Base-by-base conservation (phyloP, 2,797 vertebrate genomes). In the Orientallactaga sibirica region DNA sequence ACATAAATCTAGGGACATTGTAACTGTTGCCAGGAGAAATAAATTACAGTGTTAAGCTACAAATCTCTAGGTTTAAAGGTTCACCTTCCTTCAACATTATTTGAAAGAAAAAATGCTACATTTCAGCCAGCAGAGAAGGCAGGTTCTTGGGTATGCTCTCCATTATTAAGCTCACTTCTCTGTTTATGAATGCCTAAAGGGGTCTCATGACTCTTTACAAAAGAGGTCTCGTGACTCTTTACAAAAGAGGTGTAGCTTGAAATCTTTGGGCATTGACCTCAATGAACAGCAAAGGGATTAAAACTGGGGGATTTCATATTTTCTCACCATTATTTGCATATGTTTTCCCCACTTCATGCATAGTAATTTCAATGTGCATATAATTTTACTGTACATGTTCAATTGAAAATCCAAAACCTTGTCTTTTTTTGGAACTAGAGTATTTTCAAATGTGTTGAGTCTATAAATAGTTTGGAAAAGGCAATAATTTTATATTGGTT, bases 1-100 rank as follows among this genome's bases (percentile, higher is more conserved):
- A 71, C 67, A 92, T 90, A 92, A 95, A 78, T 90, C 94, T 93
- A 91, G 80, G 48, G 94, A 73, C 55, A 80, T 41, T 91, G 77
- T 83, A 80, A 79, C 37, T 85, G 25, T 93, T 96, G 73, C 92
- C 91, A 93, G 64, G 85, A 97, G 73, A 97, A 96, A 96, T 82
- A 96, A 97, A 97, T 95, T 97, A 94, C 64, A 92, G 55, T 86
- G 82, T 80, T 96, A 96, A 96, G 84, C 75, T 78, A 80, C 55
- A 96, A 80, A 87, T 88, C 77, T 92, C 6, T 76, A 94, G 86
- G 66, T 94, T 96, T 97, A 94, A 95, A 95, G 75, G 88, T 96
- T 92, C 33, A 70, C 75, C 24, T 92, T 91, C 52, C 77, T 93
- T 91, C 75, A 95, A 92, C 20, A 91, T 95, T 94, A 94, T 95